Conservation (phyloP, 2,888 invertebrate species). For the Embidobia sp. region DNA sequence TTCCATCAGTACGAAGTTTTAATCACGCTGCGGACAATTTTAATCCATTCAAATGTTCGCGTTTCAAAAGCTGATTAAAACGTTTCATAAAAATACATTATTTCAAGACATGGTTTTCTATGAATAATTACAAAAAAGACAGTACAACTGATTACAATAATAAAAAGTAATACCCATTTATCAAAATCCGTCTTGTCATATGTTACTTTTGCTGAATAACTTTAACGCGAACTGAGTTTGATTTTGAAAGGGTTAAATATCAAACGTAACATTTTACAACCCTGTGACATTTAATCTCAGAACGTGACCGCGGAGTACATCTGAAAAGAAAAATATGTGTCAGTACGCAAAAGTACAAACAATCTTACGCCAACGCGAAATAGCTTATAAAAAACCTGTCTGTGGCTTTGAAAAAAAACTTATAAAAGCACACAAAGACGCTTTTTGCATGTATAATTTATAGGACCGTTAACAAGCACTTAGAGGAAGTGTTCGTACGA, state of each 20-base stretch:
- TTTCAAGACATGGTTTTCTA: no score
- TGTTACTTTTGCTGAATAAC: no score
- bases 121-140: no score
- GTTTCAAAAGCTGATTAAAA: no score
- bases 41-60: no score
- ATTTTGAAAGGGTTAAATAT: neutral
- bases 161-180: no score
- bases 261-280: neutral
- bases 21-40: no score
- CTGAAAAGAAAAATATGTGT: constrained; percentile 18
- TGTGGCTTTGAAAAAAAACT: constrained; percentile 20
- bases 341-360: constrained; percentile 19
- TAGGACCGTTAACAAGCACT: constrained; percentile 47
- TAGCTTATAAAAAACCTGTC: constrained; percentile 8
- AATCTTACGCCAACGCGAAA: constrained; percentile 14
- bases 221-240: no score
- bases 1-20: no score
- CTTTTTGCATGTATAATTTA: constrained; percentile 41
- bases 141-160: no score
- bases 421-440: constrained; percentile 39
- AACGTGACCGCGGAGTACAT: constrained; percentile 4
- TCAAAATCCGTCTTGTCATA: no score
- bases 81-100: no score
- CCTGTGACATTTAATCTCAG: constrained; percentile 13
- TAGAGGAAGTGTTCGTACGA: constrained; percentile 40